A percentile compares a stretch with the other conserved stretches of the same genome.
phyloP scores from a whole-genome alignment of 2,113 vertebrate genomes.

The Oreochromis niloticus region DNA sequence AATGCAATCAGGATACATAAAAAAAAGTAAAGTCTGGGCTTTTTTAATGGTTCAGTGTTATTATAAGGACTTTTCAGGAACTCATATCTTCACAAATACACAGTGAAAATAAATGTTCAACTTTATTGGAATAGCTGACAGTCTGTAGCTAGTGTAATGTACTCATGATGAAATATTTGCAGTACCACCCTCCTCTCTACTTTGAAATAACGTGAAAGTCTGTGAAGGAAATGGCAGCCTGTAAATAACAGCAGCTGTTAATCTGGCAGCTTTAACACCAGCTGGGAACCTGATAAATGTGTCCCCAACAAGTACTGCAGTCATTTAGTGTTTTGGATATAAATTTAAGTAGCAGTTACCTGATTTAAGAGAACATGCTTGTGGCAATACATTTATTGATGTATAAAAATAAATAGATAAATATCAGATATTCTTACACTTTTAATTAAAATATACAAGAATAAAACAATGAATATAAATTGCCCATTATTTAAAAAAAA shows the following conservation, averaged over 20 bases:
- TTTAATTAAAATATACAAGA: slow-evolving; percentile 8
- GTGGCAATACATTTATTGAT: slow-evolving; percentile 60
- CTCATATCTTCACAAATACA: neutral
- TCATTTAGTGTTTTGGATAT: neutral
- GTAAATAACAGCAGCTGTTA: neutral
- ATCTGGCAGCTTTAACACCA: neutral
- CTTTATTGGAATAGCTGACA: neutral
- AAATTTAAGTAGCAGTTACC: neutral
- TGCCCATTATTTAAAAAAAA: neutral
- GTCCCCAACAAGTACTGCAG: neutral
- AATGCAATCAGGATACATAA: neutral
- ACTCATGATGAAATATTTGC: neutral
- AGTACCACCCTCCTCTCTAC: neutral
- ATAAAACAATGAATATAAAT: neutral
- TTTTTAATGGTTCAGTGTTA: neutral
- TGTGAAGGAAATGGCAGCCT: neutral
- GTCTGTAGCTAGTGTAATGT: neutral
- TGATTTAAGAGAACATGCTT: neutral
- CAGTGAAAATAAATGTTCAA: neutral
- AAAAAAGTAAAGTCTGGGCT: neutral
- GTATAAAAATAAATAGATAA: slow-evolving; percentile 54
- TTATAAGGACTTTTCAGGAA: neutral
- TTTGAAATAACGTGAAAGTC: neutral
- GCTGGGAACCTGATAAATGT: neutral
- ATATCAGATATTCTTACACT: slow-evolving; percentile 58